Base-by-base conservation (phyloP, 1,140 invertebrate genomes). In the Drosophila kikkawai region DNA sequence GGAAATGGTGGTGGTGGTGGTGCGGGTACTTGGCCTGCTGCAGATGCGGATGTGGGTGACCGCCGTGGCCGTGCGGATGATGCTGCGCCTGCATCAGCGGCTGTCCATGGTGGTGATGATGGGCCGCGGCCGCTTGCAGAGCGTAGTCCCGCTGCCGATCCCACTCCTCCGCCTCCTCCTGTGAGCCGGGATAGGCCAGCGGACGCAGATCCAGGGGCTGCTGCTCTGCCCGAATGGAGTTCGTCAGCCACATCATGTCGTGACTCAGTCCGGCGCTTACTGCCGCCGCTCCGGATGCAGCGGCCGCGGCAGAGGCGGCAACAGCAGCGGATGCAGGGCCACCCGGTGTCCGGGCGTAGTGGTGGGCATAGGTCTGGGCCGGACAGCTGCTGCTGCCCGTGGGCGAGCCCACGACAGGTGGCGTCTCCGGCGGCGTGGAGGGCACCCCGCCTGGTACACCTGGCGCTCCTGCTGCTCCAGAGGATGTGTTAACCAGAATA, bases 131-230 rank as follows among this genome's bases (percentile, higher is more conserved):
- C n/a, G 78, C 75, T 29, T 92, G 93, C 68, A 94, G 91, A 1
- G 85, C 84, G 63, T 94, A 94, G 22, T 95, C 95, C 48, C 95
- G 93, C 45, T 92, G 91, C 7, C 95, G 93, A 58, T 95, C 95
- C 95, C 95, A 95, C 57, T 95, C 95, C 61, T 94, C 93, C 7
- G 82, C 85, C 55, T 91, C 86, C 65, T 92, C 94, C 34, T 94
- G 93, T 34, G 94, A 94, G 0, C 82, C 83, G 63, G 95, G 93
- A 69, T 96, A 96, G 69, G 96, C 95, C 29, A 94, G 76, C 0
- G 96, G 96, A 68, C 97, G 94, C 76, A 98, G 94, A 82, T 98
- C 97, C 15, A 98, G 92, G 0, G 97, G 97, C 83, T 97, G 94
- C 3, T 96, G 96, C 74, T 97, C 97, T 44, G 94, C 94, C 22